These are phyloP conservation scores for Oncorhynchus gorbuscha DNA, from an alignment of 2,113 vertebrate species.

Conservation along the genomic window DNA sequence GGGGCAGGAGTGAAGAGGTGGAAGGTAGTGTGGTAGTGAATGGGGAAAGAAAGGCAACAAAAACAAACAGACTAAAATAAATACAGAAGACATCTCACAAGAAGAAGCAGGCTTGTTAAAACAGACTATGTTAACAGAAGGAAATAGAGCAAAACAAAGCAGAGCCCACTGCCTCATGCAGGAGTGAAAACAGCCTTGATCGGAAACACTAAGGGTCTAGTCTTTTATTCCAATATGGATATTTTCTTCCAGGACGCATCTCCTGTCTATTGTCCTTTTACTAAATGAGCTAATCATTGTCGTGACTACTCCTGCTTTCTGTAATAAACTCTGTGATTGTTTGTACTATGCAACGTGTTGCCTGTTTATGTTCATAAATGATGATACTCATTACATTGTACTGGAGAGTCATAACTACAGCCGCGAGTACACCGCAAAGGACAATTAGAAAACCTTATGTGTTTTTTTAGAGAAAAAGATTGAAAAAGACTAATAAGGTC, in stretches of 20 bases:
- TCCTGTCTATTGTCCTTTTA: not conserved
- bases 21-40: constrained; percentile 30
- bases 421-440: constrained; percentile 51
- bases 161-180: constrained; percentile 66
- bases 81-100: constrained; percentile 74
- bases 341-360: not conserved
- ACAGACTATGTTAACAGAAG: constrained; percentile 72
- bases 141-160: constrained; percentile 57
- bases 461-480: constrained; percentile 25
- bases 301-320: not conserved
- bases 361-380: not conserved
- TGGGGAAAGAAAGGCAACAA: constrained; percentile 40
- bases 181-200: constrained; percentile 63
- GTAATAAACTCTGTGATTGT: not conserved
- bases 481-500: constrained; percentile 28
- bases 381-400: constrained; percentile 22
- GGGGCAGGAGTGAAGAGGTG: constrained; percentile 45
- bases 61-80: constrained; percentile 58
- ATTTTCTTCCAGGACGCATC: not conserved
- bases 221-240: not conserved
- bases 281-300: not conserved
- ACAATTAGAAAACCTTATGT: constrained; percentile 52
- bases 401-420: constrained; percentile 45
- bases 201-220: not conserved
- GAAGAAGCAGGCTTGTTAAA: constrained; percentile 77